These are phyloP conservation scores for Phaonia tiefii DNA, from an alignment of 2,888 invertebrate species.

Conservation along the genomic window DNA sequence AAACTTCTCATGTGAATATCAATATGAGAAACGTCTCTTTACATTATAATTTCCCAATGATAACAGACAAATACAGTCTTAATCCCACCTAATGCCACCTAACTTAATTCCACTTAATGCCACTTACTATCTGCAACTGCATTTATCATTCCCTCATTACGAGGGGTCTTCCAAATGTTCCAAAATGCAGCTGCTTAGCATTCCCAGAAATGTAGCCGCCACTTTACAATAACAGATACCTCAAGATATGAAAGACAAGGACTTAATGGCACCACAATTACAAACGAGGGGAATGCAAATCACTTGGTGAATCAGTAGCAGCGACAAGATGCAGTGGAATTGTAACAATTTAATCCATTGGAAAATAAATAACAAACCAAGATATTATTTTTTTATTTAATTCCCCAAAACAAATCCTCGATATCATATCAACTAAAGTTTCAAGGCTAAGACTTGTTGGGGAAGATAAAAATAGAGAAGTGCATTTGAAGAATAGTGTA, in stretches of 20 bases:
- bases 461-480: conserved; percentile 22
- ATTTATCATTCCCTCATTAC: conserved; percentile 47
- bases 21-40: not conserved
- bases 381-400: conserved; percentile 20
- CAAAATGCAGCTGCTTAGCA: conserved; percentile 57
- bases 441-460: conserved; percentile 4
- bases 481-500: not conserved
- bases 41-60: not conserved
- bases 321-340: not conserved
- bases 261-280: conserved; percentile 6
- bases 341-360: conserved; percentile 62
- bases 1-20: not conserved
- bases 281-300: not conserved
- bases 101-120: conserved; percentile 33
- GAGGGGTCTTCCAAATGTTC: conserved; percentile 13
- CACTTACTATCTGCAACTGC: conserved; percentile 29
- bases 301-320: not conserved
- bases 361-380: conserved; percentile 60
- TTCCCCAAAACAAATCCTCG: not conserved
- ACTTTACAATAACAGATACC: conserved; percentile 15
- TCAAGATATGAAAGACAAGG: conserved; percentile 12
- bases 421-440: not conserved
- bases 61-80: not conserved
- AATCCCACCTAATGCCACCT: too few relatives aligned
- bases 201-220: conserved; percentile 34